Base-by-base conservation (phyloP, 2,888 invertebrate genomes). In the Macropis europaea region DNA sequence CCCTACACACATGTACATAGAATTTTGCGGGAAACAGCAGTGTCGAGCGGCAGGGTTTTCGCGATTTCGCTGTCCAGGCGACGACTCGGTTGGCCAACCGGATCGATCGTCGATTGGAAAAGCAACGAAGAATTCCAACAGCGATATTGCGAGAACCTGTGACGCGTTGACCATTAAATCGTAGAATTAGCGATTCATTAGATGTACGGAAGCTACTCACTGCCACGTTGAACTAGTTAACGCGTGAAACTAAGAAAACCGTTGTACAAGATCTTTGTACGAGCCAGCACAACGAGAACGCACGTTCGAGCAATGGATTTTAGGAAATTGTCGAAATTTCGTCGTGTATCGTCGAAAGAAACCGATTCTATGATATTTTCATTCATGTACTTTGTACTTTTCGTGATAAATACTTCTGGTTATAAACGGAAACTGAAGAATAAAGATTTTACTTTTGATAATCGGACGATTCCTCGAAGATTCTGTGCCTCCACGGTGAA, bases 271-370 rank as follows among this genome's bases (percentile, higher is more conserved):
- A 40, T 42, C 38, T 40, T 56, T 56, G 47, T 59, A 59, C 45
- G 59, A 53, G 59, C 13, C n/a, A 52, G 72, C 71, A 68, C 68
- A 73, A 76, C 24, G 72, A 42, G 28, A 24, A n/a, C n/a, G n/a
- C n/a, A n/a, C n/a, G n/a, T n/a, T n/a, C n/a, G n/a, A n/a, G n/a
- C n/a, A n/a, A n/a, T n/a, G n/a, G n/a, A n/a, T n/a, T n/a, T n/a
- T 38, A 11, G 34, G 3, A 13, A 45, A 45, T 60, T 15, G 28
- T 26, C 7, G 9, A 42, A 42, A 40, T 17, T 15, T 17, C 5
- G n/a, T 17, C 15, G 38, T 40, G 38, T 15, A 17, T 45, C 19
- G 9, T 3, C 53, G 36, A 19, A 7, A 15, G 2, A 3, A 24
- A 4, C n/a, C n/a, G 7, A 47, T 22, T 24, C 34, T 34, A 11